phyloP scores from a whole-genome alignment of 2,888 invertebrate species.

The Cerastis rubricosa region DNA sequence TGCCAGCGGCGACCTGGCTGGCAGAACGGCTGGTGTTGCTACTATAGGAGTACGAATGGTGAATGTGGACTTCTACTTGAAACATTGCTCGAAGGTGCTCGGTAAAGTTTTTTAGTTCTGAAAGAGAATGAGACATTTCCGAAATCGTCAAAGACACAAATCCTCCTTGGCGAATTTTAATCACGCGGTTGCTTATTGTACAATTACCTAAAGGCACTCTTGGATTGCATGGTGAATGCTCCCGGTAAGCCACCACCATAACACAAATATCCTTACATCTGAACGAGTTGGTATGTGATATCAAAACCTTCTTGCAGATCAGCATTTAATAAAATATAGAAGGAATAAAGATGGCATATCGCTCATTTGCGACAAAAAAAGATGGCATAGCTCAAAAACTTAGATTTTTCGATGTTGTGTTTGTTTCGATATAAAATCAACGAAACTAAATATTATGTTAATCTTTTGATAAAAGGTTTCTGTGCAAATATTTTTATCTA shows the following conservation, averaged over 20 bases:
- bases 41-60: conserved; percentile 79
- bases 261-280: not conserved
- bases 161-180: not conserved
- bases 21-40: conserved; percentile 77
- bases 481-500: no score
- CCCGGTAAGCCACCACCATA: not conserved
- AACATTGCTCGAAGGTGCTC: conserved; percentile 75
- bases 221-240: not conserved
- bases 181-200: not conserved
- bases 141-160: not conserved
- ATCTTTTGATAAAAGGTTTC: no score
- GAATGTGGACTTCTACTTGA: conserved; percentile 75
- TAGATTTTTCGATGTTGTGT: no score
- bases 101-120: conserved; percentile 79
- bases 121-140: not conserved
- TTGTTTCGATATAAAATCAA: no score
- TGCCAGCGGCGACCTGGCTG: conserved; percentile 90
- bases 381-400: no score
- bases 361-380: no score
- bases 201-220: not conserved
- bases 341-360: not conserved
- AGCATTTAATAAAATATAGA: not conserved
- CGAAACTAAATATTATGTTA: no score
- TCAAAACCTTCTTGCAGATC: not conserved
- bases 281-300: not conserved